Conservation (phyloP, 2,888 invertebrate genomes). For the Latheticus oryzae region DNA sequence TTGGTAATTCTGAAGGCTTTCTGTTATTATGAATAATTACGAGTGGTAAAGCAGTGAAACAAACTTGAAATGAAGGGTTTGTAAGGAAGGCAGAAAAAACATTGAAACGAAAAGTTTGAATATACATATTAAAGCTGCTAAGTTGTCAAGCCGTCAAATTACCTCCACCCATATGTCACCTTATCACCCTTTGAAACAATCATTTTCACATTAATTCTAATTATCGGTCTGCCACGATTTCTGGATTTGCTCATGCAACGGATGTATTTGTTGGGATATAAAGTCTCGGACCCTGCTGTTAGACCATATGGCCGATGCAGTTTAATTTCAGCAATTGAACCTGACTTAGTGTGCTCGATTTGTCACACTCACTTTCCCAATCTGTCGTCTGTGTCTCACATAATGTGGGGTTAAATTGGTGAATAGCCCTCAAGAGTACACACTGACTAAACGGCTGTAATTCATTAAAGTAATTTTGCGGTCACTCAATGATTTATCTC, state of each 20-base stretch:
- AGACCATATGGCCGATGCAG: conserved; percentile 59
- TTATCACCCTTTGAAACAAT: conserved; percentile 35
- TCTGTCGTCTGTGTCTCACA: conserved; percentile 57
- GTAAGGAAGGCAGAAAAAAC: too few species aligned
- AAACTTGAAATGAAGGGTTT: too few species aligned
- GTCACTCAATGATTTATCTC: neutral
- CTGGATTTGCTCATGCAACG: conserved; percentile 25
- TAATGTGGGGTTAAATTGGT: conserved; percentile 55
- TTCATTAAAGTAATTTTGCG: conserved; percentile 52
- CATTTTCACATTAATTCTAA: conserved; percentile 45
- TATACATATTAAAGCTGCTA: too few species aligned
- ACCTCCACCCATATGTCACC: conserved; percentile 20
- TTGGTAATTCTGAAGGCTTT: conserved; percentile 18
- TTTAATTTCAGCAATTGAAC: conserved; percentile 60
- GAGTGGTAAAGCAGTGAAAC: conserved; percentile 9
- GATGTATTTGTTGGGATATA: conserved; percentile 35
- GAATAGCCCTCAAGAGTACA: conserved; percentile 47
- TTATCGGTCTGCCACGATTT: conserved; percentile 45
- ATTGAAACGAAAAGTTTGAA: too few species aligned
- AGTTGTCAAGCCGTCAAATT: conserved; percentile 8
- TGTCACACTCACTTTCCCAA: conserved; percentile 63
- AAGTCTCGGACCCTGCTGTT: conserved; percentile 52
- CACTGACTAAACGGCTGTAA: conserved; percentile 56
- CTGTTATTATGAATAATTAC: conserved; percentile 29
- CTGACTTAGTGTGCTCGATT: conserved; percentile 60